Percentiles rank a stretch among this genome's conserved stretches.
Evolutionary conservation across 1,140 invertebrate genomes (phyloP).

Genomic region (Bombus ignitus): DNA sequence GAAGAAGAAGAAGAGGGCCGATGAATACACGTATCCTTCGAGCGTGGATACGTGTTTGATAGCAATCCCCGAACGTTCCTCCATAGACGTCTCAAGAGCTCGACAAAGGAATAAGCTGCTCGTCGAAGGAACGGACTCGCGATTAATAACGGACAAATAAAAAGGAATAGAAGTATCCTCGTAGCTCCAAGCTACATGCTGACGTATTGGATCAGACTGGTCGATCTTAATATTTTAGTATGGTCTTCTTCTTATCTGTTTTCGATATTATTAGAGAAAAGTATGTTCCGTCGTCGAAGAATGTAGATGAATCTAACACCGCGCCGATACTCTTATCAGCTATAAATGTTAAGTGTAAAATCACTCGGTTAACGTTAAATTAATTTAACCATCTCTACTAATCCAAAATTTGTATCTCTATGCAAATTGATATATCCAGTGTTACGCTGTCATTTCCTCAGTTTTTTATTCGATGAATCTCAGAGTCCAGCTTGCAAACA

Average conservation of each 20-base stretch:
- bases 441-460: too few species aligned
- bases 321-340: neutral
- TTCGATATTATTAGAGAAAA: neutral
- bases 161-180: neutral
- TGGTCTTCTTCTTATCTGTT: neutral
- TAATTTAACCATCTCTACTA: too few species aligned
- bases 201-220: neutral
- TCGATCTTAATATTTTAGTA: neutral
- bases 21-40: slow-evolving; percentile 27
- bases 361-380: neutral
- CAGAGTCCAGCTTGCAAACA: neutral
- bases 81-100: slow-evolving; percentile 28
- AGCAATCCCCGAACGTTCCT: slow-evolving; percentile 36
- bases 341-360: neutral
- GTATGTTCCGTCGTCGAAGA: neutral
- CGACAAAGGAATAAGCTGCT: slow-evolving; percentile 38
- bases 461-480: too few species aligned
- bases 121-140: slow-evolving; percentile 16
- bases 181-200: neutral
- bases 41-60: slow-evolving; percentile 26
- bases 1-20: neutral
- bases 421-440: too few species aligned
- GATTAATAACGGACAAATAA: slow-evolving; percentile 46
- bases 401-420: too few species aligned
- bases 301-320: neutral